A percentile compares a stretch with the other conserved stretches of the same genome.
Evolutionary conservation across 1,140 invertebrate genomes (phyloP).

Genomic region (Plectrocnemia conspersa): DNA sequence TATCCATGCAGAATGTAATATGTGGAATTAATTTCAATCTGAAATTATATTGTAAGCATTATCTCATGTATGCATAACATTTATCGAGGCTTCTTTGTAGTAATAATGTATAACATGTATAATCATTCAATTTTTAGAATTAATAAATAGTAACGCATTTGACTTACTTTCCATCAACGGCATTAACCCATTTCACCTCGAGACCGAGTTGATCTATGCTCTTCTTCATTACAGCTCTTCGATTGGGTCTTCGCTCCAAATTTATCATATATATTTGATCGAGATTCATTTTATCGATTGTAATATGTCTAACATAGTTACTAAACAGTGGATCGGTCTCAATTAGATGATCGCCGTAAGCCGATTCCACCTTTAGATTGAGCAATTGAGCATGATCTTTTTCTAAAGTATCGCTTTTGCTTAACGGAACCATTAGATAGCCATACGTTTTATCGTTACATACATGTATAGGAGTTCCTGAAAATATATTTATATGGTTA

Average conservation of each 20-base stretch:
- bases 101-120: no score
- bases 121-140: no score
- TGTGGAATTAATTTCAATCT: no score
- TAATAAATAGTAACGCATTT: no score
- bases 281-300: constrained; percentile 60
- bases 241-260: constrained; percentile 71
- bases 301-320: constrained; percentile 52
- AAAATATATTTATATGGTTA: constrained; percentile 35
- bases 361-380: constrained; percentile 65
- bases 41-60: no score
- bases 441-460: constrained; percentile 82
- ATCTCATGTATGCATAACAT: no score
- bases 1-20: no score
- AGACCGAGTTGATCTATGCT: constrained; percentile 79
- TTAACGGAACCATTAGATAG: constrained; percentile 76
- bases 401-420: constrained; percentile 59
- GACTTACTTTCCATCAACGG: constrained; percentile 86
- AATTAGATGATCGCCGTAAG: constrained; percentile 41
- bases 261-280: constrained; percentile 90
- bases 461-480: constrained; percentile 67
- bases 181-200: constrained; percentile 66
- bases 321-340: constrained; percentile 41
- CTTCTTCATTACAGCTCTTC: constrained; percentile 70
- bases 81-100: no score
- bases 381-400: constrained; percentile 68